phyloP scores from a whole-genome alignment of 2,888 invertebrate genomes.

The Volucella inanis region DNA sequence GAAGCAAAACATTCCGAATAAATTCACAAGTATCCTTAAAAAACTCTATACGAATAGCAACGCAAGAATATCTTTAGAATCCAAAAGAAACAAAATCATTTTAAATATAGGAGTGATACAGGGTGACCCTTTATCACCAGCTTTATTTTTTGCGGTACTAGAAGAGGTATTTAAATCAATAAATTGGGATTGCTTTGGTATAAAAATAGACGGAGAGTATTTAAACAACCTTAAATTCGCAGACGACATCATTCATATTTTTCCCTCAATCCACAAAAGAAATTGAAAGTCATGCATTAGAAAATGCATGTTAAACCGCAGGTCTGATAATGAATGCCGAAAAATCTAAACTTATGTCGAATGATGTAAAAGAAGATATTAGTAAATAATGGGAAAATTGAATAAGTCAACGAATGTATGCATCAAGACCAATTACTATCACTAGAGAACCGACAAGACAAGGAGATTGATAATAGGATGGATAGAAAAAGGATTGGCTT shows the following conservation, averaged over 20 bases:
- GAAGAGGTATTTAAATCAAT: not conserved
- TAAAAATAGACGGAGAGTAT: not conserved
- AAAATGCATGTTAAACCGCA: too few species aligned
- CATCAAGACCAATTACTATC: too few species aligned
- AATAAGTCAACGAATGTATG: too few species aligned
- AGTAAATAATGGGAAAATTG: not conserved
- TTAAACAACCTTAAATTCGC: constrained; percentile 12
- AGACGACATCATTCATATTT: not conserved
- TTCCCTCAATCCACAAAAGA: constrained; percentile 4
- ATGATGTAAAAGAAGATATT: not conserved
- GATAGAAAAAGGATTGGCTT: not conserved
- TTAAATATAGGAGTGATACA: not conserved
- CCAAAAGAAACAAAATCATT: not conserved
- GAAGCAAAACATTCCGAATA: too few species aligned
- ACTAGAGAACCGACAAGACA: too few species aligned
- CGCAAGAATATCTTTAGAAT: constrained; percentile 11
- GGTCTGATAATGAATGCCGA: not conserved
- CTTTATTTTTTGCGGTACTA: constrained; percentile 9
- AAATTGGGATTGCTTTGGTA: not conserved
- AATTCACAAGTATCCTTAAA: not conserved
- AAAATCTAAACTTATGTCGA: not conserved
- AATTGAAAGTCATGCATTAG: not conserved
- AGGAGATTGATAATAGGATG: not conserved
- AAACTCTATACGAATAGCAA: constrained; percentile 10
- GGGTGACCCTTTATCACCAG: not conserved